Base-by-base conservation (phyloP, 1,140 invertebrate genomes). In the Neodiprion fabricii region DNA sequence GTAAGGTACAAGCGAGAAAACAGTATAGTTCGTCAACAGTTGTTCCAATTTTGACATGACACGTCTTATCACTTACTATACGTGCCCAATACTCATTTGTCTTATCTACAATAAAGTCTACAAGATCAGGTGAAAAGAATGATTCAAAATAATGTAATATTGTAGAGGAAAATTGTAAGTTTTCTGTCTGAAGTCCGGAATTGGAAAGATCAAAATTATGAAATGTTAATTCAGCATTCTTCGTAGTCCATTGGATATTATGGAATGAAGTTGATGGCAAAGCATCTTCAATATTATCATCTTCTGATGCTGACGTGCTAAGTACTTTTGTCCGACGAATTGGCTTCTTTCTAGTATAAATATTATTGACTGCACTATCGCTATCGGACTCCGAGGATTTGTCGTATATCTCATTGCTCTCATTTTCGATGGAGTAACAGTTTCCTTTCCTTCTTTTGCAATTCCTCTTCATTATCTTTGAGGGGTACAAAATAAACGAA, bases 1-100 rank as follows among this genome's bases (percentile, higher is more conserved):
- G 67, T 12, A 80, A 49, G 23, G 67, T 9, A 0, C 78, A 40
- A 28, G 40, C 73, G 69, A 80, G 17, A 65, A 79, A 81, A 75
- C 68, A 69, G 50, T 78, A 80, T 53, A 79, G 53, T 74, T 81
- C 77, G 10, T 8, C 10, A 7, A 65, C 4, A 75, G 8, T 12
- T 50, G 5, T 14, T 10, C 66, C 71, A 68, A 79, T 12, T 72
- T 72, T 21, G 17, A 21, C 17, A 21, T 0, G 17, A 48, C 48
- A 28, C 1, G 78, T 8, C 5, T 70, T 17, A 17, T 61, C 70
- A 7, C 12, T 49, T 73, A 71, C 74, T 1, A 72, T 21, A 17
- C 66, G 48, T 2, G 1, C 14, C 53, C 70, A 75, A 40, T 73
- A 79, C 7, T 48, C 23, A 50, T 79, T 78, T 3, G 72, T 76